Base-by-base conservation (phyloP, 2,888 invertebrate genomes). In the Pecten maximus region DNA sequence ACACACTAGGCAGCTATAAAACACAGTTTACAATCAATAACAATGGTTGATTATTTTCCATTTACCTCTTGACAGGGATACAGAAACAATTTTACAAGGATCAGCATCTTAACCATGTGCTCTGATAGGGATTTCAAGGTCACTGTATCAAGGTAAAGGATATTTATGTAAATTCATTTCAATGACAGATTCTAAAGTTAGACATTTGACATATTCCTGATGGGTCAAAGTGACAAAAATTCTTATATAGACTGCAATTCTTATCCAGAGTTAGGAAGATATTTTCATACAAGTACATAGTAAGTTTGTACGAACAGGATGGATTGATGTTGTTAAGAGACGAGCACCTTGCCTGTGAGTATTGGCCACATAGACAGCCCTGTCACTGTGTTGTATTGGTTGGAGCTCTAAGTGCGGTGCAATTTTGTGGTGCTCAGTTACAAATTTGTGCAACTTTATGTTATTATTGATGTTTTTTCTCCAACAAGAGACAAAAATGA, bases 401-500 rank as follows among this genome's bases (percentile, higher is more conserved):
- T 35, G 35, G 35, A 35, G 74, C 28, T 35, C 35, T 35, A 10
- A 74, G 35, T 74, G 23, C 74, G 16, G 74, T 74, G 74, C 35
- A 74, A 23, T 28, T 74, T 35, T 74, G 28, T 35, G 15, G 74
- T 10, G 12, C 35, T 74, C 74, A 0, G 35, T 74, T 74, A 74
- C 35, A 74, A 74, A 74, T 74, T 74, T 74, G 74, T 74, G 35
- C 74, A 74, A 35, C 74, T 74, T 74, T 74, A 74, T 74, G 74
- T 74, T 74, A 74, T 74, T 74, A 74, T 74, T 74, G 74, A 74
- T 74, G 74, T 74, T 74, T 74, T 74, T 74, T 74, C 74, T 28
- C 74, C 35, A 28, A 74, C 35, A 74, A 74, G 74, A 74, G 74
- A 74, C 74, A 74, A 74, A 74, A 74, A 74, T 74, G 74, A 74